A percentile compares a stretch with the other conserved stretches of the same genome.
phyloP scores from a whole-genome alignment of 1,140 invertebrate species.

The Trichomalopsis sarcophagae region DNA sequence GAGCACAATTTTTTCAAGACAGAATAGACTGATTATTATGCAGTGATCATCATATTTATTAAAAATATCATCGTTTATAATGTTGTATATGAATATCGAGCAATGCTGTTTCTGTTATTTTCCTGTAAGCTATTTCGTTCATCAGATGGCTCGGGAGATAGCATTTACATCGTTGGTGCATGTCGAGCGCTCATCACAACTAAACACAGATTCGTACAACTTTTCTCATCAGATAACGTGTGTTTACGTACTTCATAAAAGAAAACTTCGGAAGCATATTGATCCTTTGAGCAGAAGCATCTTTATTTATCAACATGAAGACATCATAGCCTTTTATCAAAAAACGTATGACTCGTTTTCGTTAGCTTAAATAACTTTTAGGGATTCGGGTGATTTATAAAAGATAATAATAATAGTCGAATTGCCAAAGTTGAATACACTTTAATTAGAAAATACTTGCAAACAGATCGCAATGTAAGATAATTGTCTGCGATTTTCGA shows the following conservation, averaged over 20 bases:
- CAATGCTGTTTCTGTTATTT: no score
- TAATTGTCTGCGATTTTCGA: background rate
- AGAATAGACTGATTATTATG: no score
- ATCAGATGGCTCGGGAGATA: background rate
- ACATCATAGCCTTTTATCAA: background rate
- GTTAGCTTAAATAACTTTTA: no score
- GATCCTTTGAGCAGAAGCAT: background rate
- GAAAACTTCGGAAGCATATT: background rate
- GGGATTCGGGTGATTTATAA: no score
- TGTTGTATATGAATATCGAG: no score
- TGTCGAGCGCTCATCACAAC: slow-evolving; percentile 14
- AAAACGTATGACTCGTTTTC: background rate
- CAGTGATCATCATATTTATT: no score
- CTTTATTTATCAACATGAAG: background rate
- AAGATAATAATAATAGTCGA: no score
- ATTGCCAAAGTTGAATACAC: background rate
- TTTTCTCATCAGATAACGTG: slow-evolving; percentile 27
- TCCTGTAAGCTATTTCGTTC: no score
- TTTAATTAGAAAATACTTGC: background rate
- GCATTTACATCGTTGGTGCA: background rate
- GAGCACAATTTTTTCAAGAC: no score
- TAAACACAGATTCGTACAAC: background rate
- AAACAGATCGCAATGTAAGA: background rate
- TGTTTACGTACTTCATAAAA: slow-evolving; percentile 6
- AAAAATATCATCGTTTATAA: no score